These are phyloP conservation scores for Phalanger gymnotis DNA, from an alignment of 2,797 vertebrate species.

Conservation along the genomic window DNA sequence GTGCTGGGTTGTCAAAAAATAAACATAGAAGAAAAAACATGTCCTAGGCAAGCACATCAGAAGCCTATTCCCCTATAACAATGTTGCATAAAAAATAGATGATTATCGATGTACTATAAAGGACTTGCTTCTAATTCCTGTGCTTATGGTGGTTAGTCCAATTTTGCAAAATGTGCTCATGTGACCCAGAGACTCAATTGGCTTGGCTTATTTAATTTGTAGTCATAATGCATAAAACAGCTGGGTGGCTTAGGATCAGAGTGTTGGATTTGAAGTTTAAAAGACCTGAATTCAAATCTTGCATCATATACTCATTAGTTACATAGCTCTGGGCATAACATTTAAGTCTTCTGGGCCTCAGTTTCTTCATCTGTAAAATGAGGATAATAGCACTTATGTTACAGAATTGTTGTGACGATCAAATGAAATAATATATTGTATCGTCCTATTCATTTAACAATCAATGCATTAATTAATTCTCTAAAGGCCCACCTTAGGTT, in stretches of 20 bases:
- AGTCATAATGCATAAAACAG: neutral
- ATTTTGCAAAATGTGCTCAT: conserved; percentile 53
- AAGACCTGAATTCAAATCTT: neutral
- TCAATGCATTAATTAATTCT: conserved; percentile 40
- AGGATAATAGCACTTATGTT: neutral
- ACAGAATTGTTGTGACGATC: too few relatives aligned
- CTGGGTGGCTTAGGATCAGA: neutral
- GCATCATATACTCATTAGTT: neutral
- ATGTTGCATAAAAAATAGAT: conserved; percentile 26
- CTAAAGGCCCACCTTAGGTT: neutral
- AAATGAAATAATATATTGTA: neutral
- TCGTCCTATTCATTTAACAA: conserved; percentile 53
- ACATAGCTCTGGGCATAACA: neutral
- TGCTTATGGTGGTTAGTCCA: conserved; percentile 24
- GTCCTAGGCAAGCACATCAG: neutral
- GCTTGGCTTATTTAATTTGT: neutral
- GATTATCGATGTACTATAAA: conserved; percentile 35
- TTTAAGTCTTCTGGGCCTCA: neutral
- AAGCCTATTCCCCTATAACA: conserved; percentile 5
- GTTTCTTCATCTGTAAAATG: neutral
- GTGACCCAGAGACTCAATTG: conserved; percentile 50
- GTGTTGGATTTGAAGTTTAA: neutral
- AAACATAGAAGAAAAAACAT: conserved; percentile 18
- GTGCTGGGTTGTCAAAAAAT: conserved; percentile 32
- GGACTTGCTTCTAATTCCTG: conserved; percentile 23